A percentile compares a stretch with the other conserved stretches of the same genome.
phyloP scores from a whole-genome alignment of 2,797 vertebrate genomes.

The Pangasius sanitwongsei region DNA sequence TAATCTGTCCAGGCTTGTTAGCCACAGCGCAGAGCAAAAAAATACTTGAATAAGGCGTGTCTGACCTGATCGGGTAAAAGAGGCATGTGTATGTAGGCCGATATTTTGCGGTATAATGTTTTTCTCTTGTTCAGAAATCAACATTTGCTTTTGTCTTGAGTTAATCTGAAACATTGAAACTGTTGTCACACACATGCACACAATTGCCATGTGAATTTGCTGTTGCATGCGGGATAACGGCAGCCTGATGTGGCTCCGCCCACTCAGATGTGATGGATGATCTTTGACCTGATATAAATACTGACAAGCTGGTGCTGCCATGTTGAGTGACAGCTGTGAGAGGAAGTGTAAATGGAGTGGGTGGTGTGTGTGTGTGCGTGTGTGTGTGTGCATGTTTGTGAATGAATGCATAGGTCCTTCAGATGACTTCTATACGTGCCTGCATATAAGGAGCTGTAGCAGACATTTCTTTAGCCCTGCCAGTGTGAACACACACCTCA shows the following conservation, averaged over 20 bases:
- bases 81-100: background rate
- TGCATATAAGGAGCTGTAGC: background rate
- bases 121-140: background rate
- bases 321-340: constrained; percentile 22
- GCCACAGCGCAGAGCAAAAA: no score
- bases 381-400: constrained; percentile 16
- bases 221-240: background rate
- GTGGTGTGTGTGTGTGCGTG: constrained; percentile 35
- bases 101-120: background rate
- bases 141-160: background rate
- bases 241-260: background rate
- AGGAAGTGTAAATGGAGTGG: background rate
- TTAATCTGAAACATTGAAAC: background rate
- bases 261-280: constrained; percentile 7
- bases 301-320: constrained; percentile 22
- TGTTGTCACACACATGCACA: background rate
- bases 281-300: constrained; percentile 21
- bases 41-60: no score
- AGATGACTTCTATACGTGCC: background rate
- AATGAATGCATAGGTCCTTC: background rate
- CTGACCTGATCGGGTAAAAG: no score
- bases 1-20: background rate
- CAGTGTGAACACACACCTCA: background rate
- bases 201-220: background rate
- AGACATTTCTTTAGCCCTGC: no score